Base-by-base conservation (phyloP, 1,140 invertebrate genomes). In the Andricus grossulariae region DNA sequence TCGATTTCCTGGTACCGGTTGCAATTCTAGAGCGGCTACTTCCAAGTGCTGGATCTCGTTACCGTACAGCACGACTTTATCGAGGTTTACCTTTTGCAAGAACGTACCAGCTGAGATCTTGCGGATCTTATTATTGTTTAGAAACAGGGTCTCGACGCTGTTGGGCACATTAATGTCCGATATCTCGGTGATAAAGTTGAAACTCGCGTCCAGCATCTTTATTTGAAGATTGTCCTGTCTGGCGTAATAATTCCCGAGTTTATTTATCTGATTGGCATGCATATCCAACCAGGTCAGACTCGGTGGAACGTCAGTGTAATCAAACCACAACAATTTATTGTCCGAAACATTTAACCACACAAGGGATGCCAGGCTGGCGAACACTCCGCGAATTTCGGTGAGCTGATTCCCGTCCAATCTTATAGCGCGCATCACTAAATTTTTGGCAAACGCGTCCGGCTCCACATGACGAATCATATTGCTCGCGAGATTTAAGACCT, bases 331-430 rank as follows among this genome's bases (percentile, higher is more conserved):
- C 82, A 98, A 92, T 84, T 95, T 94, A 92, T 98, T 98, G 91
- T 97, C 96, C 32, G 96, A 97, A 76, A 98, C 95, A 91, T 98
- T 98, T 32, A 98, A 91, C 96, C 96, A 97, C 80, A 97, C 91
- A 60, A 98, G 91, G 82, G 94, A 95, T 1, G 95, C 94, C 84
- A 97, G 94, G 84, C 97, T 95, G 77, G 94, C 94, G 88, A 98
- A 98, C 19, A 97, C 92, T 6, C 95, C 96, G 86, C 95, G 96
- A 71, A 98, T 97, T 84, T 97, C 96, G 15, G 94, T 95, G 25
- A 98, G 90, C 76, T 94, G 93, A 90, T 98, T 98, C 25, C 95
- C 95, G 90, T 98, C 97, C 45, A 98, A 87, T 74, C 97, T 92
- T 66, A 98, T 95, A 1, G 97, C 97, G 89, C 97, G 95, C 60